phyloP scores from a whole-genome alignment of 2,113 vertebrate genomes.

The Spea multiplicata region DNA sequence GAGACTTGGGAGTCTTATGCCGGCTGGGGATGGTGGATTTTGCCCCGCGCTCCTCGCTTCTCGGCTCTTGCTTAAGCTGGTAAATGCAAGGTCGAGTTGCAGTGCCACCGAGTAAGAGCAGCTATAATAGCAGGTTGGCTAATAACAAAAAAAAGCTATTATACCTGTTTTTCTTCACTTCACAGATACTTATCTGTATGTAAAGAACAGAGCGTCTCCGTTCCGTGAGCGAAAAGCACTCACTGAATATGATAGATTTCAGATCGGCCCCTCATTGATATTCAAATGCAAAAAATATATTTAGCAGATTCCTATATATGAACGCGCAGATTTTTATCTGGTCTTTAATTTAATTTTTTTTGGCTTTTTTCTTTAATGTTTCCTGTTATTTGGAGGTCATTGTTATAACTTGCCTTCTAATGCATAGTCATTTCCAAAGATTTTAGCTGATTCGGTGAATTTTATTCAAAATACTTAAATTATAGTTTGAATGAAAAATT shows the following conservation, averaged over 20 bases:
- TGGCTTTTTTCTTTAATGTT: no score
- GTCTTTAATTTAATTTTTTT: no score
- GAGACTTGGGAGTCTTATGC: conserved; percentile 7
- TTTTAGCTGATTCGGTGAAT: no score
- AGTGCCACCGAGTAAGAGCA: conserved; percentile 1
- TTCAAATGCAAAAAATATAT: conserved; percentile 7
- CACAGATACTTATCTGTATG: conserved; percentile 29
- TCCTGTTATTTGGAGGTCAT: no score
- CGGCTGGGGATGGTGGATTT: not conserved
- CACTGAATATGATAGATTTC: conserved; percentile 47
- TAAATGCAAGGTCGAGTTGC: not conserved
- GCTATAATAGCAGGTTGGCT: conserved; percentile 7
- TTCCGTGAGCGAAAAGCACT: conserved; percentile 31
- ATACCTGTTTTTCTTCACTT: conserved; percentile 13
- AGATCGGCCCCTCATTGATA: conserved; percentile 1
- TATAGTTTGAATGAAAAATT: no score
- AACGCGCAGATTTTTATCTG: no score
- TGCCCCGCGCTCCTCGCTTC: not conserved
- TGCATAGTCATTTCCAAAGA: no score
- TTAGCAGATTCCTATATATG: no score
- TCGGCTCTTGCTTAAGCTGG: not conserved
- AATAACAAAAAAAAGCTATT: conserved; percentile 9
- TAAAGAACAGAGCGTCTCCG: conserved; percentile 33
- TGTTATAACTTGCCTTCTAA: no score
- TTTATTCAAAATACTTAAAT: no score